Evolutionary conservation across 2,113 vertebrate genomes (phyloP), one percentile per base, ranked within the genome.

Genomic region (Amblyornis subalaris): DNA sequence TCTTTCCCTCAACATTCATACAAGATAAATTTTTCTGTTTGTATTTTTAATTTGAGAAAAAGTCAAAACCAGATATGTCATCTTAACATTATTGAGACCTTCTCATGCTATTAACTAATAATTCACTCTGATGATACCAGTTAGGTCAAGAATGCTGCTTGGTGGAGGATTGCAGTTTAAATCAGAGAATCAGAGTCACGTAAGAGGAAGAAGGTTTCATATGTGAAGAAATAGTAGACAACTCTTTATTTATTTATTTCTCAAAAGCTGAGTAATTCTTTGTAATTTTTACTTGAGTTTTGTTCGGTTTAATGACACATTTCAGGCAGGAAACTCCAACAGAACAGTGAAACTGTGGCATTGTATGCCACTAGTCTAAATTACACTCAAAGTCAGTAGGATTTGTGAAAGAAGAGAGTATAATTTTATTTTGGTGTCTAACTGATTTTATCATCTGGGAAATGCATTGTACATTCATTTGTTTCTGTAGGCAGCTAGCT

Each of bases 201-300:
- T 53, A 45, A 48, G 23, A 66, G 22, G 7, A 73, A 54, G 45
- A 54, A 61, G 26, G 2, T 50, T 74, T 93, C 2, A 7, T 65
- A 54, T n/a, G 17, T 62, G 24, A 45, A n/a, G 45, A 67, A 88
- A 31, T 6, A 42, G 8, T 83, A 31, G 47, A 24, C 3, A 58
- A 3, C 17, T 76, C 6, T 85, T 19, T 35, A 2, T 60, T 29
- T 15, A 10, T 36, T 8, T 23, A 4, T 24, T 45, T 81, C 14
- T 38, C 1, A 0, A 5, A 54, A 80, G 25, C 8, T 33, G 2
- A 0, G 1, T 14, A 67, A 10, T 44, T 71, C 3, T 60, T 66
- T 54, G 12, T 70, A 9, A 33, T 57, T 77, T 85, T 72, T 22
- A 50, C 20, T 8, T 20, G 24, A 33, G 17, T 67, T 93, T 81